Evolutionary conservation across 2,888 invertebrate species (phyloP).

Genomic region (Tetrapedia diversipes): DNA sequence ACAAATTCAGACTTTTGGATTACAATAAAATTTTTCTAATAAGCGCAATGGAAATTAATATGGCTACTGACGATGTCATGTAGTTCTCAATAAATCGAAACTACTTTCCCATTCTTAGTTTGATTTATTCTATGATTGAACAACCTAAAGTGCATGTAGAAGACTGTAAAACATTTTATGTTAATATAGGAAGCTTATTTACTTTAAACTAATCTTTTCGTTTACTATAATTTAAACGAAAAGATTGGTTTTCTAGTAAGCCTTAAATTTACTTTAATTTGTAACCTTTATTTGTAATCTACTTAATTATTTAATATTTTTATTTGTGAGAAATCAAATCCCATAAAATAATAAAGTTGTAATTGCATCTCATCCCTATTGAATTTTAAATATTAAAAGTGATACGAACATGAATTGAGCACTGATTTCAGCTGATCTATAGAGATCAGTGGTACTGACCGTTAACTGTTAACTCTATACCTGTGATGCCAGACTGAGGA

Average conservation of each 20-base stretch:
- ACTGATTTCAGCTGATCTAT: no score
- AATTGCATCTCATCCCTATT: no score
- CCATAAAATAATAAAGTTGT: no score
- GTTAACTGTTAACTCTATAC: no score
- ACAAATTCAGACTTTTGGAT: slow-evolving; percentile 46
- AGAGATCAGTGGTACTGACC: no score
- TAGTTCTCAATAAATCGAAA: slow-evolving; percentile 42
- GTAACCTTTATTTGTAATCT: slow-evolving; percentile 8
- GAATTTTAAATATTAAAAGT: no score
- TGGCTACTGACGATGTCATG: slow-evolving; percentile 44
- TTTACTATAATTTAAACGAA: neutral
- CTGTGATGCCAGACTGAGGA: no score
- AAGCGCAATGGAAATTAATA: slow-evolving; percentile 51
- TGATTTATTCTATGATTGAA: slow-evolving; percentile 15
- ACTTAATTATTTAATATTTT: no score
- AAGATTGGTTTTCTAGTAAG: neutral
- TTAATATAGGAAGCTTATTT: neutral
- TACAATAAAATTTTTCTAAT: slow-evolving; percentile 43
- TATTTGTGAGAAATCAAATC: no score
- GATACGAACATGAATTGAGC: no score
- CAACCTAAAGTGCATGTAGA: slow-evolving; percentile 16
- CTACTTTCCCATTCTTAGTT: slow-evolving; percentile 17
- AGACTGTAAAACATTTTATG: neutral
- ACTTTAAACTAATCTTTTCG: neutral
- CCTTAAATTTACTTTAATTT: neutral